A percentile compares a stretch with the other conserved stretches of the same genome.
Evolutionary conservation across 2,113 vertebrate species (phyloP).

Genomic region (Oreochromis tanganicae): DNA sequence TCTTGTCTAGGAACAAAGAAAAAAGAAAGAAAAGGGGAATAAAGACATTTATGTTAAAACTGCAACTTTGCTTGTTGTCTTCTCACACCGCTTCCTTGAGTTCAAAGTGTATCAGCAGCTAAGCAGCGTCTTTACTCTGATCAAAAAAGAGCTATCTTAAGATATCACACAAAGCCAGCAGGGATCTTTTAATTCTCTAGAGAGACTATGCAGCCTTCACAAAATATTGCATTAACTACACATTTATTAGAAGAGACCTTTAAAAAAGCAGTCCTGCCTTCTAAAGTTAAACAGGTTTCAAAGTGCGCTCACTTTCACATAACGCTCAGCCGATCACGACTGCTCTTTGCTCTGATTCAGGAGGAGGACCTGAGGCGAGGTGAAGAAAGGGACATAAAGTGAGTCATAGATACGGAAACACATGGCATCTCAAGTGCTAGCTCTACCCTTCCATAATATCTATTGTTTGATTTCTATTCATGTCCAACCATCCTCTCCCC

Average conservation of each 20-base stretch:
- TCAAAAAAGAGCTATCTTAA: constrained; percentile 58
- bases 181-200: constrained; percentile 55
- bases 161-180: constrained; percentile 62
- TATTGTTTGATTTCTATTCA: constrained; percentile 66
- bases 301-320: constrained; percentile 16
- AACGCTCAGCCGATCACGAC: constrained; percentile 17
- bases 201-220: constrained; percentile 46
- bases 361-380: constrained; percentile 13
- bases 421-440: constrained; percentile 49
- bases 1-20: constrained; percentile 2
- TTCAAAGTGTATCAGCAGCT: constrained; percentile 31
- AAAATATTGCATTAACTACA: constrained; percentile 57
- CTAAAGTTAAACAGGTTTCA: constrained; percentile 37
- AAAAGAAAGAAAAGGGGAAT: neutral
- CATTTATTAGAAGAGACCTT: constrained; percentile 59
- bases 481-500: constrained; percentile 60
- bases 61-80: constrained; percentile 42
- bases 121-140: constrained; percentile 50
- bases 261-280: constrained; percentile 18
- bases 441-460: constrained; percentile 38
- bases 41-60: constrained; percentile 19
- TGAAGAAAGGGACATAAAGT: constrained; percentile 33
- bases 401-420: constrained; percentile 39
- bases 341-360: constrained; percentile 20
- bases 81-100: constrained; percentile 23